Conservation (phyloP, 2,797 vertebrate species). For the Muraenolepis orangiensis region DNA sequence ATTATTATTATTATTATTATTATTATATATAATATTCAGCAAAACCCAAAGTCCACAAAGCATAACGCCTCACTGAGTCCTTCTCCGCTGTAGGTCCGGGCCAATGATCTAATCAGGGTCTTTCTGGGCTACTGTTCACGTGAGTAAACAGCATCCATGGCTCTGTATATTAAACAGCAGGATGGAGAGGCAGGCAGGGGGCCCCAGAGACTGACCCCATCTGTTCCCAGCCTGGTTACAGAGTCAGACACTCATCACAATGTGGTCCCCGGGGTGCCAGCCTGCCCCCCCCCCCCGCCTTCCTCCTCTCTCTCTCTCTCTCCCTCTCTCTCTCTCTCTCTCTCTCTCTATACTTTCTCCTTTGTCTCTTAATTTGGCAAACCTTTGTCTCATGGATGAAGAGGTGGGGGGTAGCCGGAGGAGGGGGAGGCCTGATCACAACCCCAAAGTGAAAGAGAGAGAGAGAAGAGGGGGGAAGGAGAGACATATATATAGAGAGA, state of each 20-base stretch:
- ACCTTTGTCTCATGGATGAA: conserved; percentile 66
- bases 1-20: too few relatives aligned
- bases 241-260: conserved; percentile 68
- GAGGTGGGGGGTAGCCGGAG: conserved; percentile 35
- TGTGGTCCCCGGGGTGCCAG: conserved; percentile 56
- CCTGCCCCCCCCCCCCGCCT: too few relatives aligned
- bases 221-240: conserved; percentile 63
- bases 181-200: conserved; percentile 51
- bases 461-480: not conserved
- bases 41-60: not conserved
- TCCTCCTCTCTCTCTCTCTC: conserved; percentile 18
- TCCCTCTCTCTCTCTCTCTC: not conserved
- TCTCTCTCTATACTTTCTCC: conserved; percentile 6
- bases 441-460: conserved; percentile 28
- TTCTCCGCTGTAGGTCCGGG: not conserved
- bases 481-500: too few relatives aligned
- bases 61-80: not conserved
- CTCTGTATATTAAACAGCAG: conserved; percentile 45
- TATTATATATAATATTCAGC: too few relatives aligned
- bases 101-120: conserved; percentile 9
- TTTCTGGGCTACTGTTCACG: conserved; percentile 15
- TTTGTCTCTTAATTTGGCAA: conserved; percentile 64
- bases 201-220: conserved; percentile 70
- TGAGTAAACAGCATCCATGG: conserved; percentile 24
- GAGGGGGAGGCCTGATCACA: conserved; percentile 48